Conservation (phyloP, 1,140 invertebrate species). For the Procambarus clarkii region DNA sequence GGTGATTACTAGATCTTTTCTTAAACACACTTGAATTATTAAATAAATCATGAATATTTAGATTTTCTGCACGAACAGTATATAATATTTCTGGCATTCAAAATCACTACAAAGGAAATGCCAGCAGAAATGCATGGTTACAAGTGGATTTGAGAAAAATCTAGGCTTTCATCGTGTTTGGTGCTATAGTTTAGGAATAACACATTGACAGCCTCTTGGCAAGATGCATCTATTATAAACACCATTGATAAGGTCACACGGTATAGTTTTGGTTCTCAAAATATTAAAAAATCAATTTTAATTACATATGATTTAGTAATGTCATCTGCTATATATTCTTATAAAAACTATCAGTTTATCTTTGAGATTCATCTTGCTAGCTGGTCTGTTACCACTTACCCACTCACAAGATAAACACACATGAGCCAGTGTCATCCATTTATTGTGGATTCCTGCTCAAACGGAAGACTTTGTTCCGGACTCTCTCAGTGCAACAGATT, state of each 20-base stretch:
- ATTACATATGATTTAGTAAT: too few species aligned
- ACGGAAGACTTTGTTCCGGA: too few species aligned
- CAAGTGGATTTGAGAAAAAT: slow-evolving; percentile 24
- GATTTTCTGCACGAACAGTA: too few species aligned
- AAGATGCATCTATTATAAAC: background rate
- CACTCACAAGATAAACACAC: background rate
- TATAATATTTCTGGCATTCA: too few species aligned
- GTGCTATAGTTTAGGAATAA: slow-evolving; percentile 19
- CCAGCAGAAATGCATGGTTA: background rate
- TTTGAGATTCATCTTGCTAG: background rate
- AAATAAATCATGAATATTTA: background rate
- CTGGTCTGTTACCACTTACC: background rate
- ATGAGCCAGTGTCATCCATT: background rate
- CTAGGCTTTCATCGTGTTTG: slow-evolving; percentile 34
- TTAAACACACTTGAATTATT: slow-evolving; percentile 23
- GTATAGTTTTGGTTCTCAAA: too few species aligned
- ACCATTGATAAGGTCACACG: background rate
- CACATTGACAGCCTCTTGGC: background rate
- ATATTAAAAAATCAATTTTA: too few species aligned
- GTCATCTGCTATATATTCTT: background rate
- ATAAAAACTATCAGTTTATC: background rate
- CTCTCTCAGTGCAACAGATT: too few species aligned
- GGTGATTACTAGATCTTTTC: slow-evolving; percentile 38
- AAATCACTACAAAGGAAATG: too few species aligned
- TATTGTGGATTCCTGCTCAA: too few species aligned